Base-by-base conservation (phyloP, 2,888 invertebrate genomes). In the Cybosia mesomella region DNA sequence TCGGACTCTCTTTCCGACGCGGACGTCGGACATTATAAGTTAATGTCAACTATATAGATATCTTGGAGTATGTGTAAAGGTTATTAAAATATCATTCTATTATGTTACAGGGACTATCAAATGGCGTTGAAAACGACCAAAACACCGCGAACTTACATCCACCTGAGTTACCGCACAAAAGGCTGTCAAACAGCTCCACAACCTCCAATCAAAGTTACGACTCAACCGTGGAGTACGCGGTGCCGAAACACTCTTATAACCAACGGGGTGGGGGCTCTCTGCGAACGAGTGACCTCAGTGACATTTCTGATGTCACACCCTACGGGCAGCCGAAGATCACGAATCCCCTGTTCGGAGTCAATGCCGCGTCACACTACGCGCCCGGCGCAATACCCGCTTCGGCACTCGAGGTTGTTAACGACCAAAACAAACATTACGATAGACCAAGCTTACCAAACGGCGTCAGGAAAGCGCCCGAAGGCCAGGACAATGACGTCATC, bases 401-500 rank as follows among this genome's bases (percentile, higher is more conserved):
- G 13, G 83, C 81, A 22, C 80, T 77, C 39, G 88, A 89, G 63
- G 79, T 84, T 39, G 72, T 83, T 70, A 87, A 81, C 71, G 90
- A 91, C 32, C 87, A 89, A 43, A 77, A 74, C 21, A 91, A 91
- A 81, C 85, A 86, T 66, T 92, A 89, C 84, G 92, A 94, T 59
- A 87, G 88, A 72, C 74, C 83, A 63, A 86, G 73, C 73, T 64
- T 95, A 72, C 94, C 95, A 49, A 95, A 95, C 79, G 95, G 96
- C 70, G 94, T 96, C 60, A 91, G 97, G 34, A 96, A 96, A 89
- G 97, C 97, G 60, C 98, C 98, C 5, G 98, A 98, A 85, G 98
- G 98, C 32, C 97, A 97, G 88, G 98, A 98, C 91, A 96, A 97
- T 89, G 97, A 97, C 84, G 96, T 96, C 24, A 95, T 96, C 85